Evolutionary conservation across 2,113 vertebrate species (phyloP), one percentile per base, ranked within the genome.

Genomic region (Oophaga pumilio): DNA sequence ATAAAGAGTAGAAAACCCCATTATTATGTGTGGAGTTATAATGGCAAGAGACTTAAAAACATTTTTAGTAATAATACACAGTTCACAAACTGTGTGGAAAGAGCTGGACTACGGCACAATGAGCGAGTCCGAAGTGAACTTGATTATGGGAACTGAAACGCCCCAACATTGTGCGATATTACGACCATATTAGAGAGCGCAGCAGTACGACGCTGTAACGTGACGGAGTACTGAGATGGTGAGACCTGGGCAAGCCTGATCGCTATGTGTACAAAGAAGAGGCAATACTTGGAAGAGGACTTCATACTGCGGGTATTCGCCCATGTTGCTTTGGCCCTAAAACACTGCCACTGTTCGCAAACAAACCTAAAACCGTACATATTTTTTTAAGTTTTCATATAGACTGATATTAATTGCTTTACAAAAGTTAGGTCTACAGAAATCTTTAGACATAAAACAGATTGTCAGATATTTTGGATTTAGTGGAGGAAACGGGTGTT

Each of bases 141-240:
- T 99, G 85, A n/a, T 95, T 99, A 7, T 93, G 97, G 1, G 98
- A 99, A 90, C 94, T 99, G 59, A 96, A 94, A 28, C 98, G 99
- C 71, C 97, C 97, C 0, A 97, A 99, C 89, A 99, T 99, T 0
- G 98, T 99, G 68, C 93, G 96, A 0, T 99, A 99, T 89, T 95
- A 97, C 1, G 98, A 99, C 82, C 95, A 97, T 28, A 99, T 99
- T 92, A 96, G 99, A 10, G 98, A 99, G 91, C 91, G 96, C 15
- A 95, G 93, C 28, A 98, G 95, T 90, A 94, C 96, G 0, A 99
- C 94, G 0, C 94, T 99, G 24, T 99, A 99, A 90, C 0, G 94
- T 99, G 76, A 99, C 99, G 98, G 98, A 99, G 91, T 95, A 97
- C 90, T 99, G 98, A 0, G 96, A 99, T n/a, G n/a, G n/a, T n/a